Conservation (phyloP, 2,888 invertebrate genomes). For the Cataglyphis albicans region DNA sequence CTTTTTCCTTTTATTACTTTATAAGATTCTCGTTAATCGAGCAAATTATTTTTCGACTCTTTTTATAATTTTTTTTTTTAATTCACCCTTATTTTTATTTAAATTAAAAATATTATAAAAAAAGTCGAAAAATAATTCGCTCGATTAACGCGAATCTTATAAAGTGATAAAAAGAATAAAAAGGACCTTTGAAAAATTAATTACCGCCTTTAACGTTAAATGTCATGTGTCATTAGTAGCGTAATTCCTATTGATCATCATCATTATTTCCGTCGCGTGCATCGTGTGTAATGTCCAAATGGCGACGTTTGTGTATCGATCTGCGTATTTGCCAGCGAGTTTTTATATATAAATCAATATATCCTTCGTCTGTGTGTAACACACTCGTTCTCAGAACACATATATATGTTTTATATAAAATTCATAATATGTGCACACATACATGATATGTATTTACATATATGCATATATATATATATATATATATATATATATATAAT, state of each 20-base stretch:
- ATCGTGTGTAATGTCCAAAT: background rate
- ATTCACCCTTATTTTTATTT: background rate
- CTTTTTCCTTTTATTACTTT: background rate
- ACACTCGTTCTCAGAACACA: background rate
- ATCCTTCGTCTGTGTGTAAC: background rate
- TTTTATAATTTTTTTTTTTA: background rate
- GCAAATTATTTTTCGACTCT: background rate
- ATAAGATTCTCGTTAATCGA: background rate
- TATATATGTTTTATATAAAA: slow-evolving; percentile 15
- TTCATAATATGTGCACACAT: slow-evolving; percentile 26
- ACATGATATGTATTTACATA: slow-evolving; percentile 28
- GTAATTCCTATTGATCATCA: slow-evolving; percentile 3
- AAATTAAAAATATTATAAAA: too few species aligned
- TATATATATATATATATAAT: slow-evolving; percentile 26
- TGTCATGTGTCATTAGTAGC: background rate
- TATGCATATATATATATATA: slow-evolving; percentile 59
- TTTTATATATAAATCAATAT: slow-evolving; percentile 37
- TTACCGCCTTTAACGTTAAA: background rate
- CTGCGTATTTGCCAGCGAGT: slow-evolving; percentile 13
- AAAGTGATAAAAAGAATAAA: background rate
- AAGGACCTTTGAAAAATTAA: background rate
- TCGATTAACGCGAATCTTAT: background rate
- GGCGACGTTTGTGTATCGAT: slow-evolving; percentile 13
- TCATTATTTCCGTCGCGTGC: slow-evolving; percentile 1
- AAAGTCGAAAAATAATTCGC: background rate